These are phyloP conservation scores for Brachyalestes nurse DNA, from an alignment of 2,797 vertebrate genomes.

Conservation along the genomic window DNA sequence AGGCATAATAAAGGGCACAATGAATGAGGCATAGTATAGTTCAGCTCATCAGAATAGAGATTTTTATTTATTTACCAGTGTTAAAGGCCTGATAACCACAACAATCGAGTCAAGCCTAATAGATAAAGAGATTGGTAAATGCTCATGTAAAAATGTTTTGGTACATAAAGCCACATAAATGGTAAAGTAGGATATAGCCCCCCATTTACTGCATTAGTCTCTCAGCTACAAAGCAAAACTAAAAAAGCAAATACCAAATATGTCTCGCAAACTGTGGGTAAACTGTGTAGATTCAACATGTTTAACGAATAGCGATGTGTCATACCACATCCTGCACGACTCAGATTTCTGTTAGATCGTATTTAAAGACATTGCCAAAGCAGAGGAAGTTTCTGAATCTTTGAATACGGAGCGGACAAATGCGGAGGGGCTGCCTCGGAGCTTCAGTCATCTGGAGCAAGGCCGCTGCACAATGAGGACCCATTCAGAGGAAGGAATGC, in stretches of 20 bases:
- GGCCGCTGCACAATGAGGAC: background rate
- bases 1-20: too few species aligned
- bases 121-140: too few species aligned
- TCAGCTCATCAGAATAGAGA: too few species aligned
- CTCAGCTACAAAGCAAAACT: background rate
- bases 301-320: background rate
- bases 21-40: too few species aligned
- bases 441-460: background rate
- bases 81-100: too few species aligned
- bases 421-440: constrained; percentile 2
- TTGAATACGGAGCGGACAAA: constrained; percentile 29
- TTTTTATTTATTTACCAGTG: too few species aligned
- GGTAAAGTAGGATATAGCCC: too few species aligned
- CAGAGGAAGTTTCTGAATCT: constrained; percentile 18
- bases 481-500: background rate
- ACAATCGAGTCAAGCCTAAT: too few species aligned
- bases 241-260: background rate
- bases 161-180: too few species aligned
- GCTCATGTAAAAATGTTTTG: too few species aligned
- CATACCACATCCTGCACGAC: background rate
- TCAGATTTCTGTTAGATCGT: background rate
- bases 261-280: background rate
- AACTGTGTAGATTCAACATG: background rate
- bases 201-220: background rate
- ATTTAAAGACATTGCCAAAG: background rate